These are phyloP conservation scores for Esox lucius DNA, from an alignment of 2,797 vertebrate species.

Conservation along the genomic window DNA sequence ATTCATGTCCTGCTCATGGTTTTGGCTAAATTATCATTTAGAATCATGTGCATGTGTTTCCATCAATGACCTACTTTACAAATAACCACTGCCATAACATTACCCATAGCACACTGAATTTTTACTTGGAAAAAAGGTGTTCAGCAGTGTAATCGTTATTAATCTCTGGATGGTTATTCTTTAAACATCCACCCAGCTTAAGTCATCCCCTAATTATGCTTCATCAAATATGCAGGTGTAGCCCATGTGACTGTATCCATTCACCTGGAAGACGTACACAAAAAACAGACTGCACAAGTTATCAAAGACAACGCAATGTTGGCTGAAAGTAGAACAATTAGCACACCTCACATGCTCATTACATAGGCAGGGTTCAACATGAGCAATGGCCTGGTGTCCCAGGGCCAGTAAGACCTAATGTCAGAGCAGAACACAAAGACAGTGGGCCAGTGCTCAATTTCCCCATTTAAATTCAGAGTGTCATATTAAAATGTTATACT, in stretches of 20 bases:
- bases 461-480: too few relatives aligned
- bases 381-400: too few relatives aligned
- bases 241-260: not conserved
- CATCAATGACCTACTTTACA: slow-evolving; percentile 6
- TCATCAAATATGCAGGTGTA: not conserved
- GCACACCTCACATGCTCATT: too few relatives aligned
- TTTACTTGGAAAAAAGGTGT: not conserved
- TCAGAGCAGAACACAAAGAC: too few relatives aligned
- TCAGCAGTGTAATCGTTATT: not conserved
- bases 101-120: slow-evolving; percentile 16
- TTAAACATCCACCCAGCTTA: not conserved
- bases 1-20: not conserved
- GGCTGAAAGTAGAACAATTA: too few relatives aligned
- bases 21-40: not conserved
- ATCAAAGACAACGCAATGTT: too few relatives aligned
- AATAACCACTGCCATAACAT: slow-evolving; percentile 6
- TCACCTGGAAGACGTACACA: not conserved
- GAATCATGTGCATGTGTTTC: not conserved
- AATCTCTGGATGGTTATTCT: not conserved
- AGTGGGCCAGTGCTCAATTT: too few relatives aligned
- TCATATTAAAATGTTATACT: too few relatives aligned
- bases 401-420: too few relatives aligned
- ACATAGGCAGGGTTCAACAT: too few relatives aligned
- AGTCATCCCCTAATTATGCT: not conserved
- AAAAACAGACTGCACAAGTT: not conserved